Conservation (phyloP, 2,888 invertebrate species). For the Epirrhoe tristata region DNA sequence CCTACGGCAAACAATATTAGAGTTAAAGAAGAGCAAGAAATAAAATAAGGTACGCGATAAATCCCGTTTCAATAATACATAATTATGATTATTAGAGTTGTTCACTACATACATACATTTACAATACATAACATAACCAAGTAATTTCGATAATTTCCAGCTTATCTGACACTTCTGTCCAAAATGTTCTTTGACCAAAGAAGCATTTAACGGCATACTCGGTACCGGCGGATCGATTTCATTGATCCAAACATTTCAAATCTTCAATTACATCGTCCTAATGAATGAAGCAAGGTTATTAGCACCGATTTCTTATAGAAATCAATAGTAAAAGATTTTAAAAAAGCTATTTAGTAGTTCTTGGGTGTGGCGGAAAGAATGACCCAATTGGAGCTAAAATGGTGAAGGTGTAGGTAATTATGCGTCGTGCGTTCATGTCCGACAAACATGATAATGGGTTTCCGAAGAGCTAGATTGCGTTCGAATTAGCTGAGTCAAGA, state of each 20-base stretch:
- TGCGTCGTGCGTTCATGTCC: slow-evolving; percentile 2
- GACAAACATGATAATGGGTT: background rate
- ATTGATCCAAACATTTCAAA: slow-evolving; percentile 28
- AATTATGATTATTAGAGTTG: no score
- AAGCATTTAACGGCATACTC: slow-evolving; percentile 31
- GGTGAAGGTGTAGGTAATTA: slow-evolving; percentile 11
- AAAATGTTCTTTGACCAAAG: slow-evolving; percentile 12
- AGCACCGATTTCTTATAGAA: slow-evolving; percentile 34
- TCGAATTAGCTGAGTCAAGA: background rate
- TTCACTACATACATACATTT: no score
- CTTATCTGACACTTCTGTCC: background rate
- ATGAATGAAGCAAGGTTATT: slow-evolving; percentile 27
- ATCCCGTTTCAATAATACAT: no score
- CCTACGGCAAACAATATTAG: no score
- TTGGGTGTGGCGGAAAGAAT: slow-evolving; percentile 20
- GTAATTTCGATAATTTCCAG: no score
- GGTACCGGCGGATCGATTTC: slow-evolving; percentile 14
- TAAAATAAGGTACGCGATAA: no score
- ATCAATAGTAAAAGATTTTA: slow-evolving; percentile 23
- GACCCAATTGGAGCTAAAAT: slow-evolving; percentile 21
- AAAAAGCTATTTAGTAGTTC: slow-evolving; percentile 8
- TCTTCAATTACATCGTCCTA: slow-evolving; percentile 34
- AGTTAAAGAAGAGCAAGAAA: no score
- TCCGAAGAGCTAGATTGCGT: background rate
- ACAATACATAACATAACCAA: no score